phyloP scores from a whole-genome alignment of 2,113 vertebrate genomes.

The Barnardius zonarius region DNA sequence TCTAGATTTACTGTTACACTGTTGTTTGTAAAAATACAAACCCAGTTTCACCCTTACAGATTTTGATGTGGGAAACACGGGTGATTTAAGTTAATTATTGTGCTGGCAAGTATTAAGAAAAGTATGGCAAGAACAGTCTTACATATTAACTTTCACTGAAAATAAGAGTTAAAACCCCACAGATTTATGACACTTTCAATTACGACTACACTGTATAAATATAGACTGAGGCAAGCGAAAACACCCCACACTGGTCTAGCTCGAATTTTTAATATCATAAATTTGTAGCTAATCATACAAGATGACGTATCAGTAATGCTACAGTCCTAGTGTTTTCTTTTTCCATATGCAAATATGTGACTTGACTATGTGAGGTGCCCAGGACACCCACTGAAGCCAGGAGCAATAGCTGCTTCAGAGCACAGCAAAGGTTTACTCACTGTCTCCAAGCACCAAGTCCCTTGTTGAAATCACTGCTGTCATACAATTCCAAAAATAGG shows the following conservation, averaged over 20 bases:
- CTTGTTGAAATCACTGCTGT: neutral
- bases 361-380: rapidly evolving
- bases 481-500: neutral
- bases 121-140: neutral
- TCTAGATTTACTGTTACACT: neutral
- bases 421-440: neutral
- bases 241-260: rapidly evolving
- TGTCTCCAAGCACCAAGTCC: neutral
- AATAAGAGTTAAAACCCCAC: neutral
- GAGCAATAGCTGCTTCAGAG: neutral
- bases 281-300: neutral
- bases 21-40: neutral
- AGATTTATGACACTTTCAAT: neutral
- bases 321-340: neutral
- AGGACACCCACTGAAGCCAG: neutral
- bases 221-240: neutral
- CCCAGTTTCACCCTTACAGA: neutral
- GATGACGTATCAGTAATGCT: neutral
- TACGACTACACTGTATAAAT: neutral
- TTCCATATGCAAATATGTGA: neutral
- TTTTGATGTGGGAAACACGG: neutral
- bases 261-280: neutral
- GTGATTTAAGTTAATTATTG: neutral
- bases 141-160: neutral
- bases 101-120: neutral